Conservation (phyloP, 2,797 vertebrate genomes). For the Lithobates pipiens region DNA sequence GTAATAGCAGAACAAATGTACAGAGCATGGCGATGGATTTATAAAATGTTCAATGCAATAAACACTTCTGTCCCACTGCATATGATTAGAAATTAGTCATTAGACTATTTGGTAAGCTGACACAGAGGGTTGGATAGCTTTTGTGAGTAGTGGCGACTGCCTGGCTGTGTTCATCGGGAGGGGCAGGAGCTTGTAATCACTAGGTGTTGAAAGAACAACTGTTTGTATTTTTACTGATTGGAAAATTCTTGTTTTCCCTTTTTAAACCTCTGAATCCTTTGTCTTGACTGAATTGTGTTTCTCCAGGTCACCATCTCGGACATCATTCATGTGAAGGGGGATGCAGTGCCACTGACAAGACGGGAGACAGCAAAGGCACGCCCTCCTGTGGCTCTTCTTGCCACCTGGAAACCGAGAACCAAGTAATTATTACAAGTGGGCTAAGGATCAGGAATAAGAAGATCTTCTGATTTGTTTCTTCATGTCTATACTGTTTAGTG, state of each 20-base stretch:
- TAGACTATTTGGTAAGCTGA: conserved; percentile 32
- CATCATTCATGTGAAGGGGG: conserved; percentile 66
- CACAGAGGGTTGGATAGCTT: conserved; percentile 34
- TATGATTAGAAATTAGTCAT: neutral
- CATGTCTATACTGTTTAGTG: neutral
- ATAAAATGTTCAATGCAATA: neutral
- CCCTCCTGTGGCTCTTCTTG: conserved; percentile 64
- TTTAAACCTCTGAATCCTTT: conserved; percentile 45
- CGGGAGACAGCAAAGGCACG: neutral
- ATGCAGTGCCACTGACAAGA: conserved; percentile 53
- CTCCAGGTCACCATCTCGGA: conserved; percentile 65
- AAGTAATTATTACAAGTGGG: conserved; percentile 65
- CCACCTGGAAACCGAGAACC: conserved; percentile 66
- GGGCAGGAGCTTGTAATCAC: conserved; percentile 44
- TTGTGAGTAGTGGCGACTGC: conserved; percentile 59
- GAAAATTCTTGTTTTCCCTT: conserved; percentile 44
- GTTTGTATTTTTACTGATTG: conserved; percentile 50
- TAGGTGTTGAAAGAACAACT: conserved; percentile 47
- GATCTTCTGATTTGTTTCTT: neutral
- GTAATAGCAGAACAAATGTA: too few species aligned
- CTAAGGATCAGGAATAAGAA: neutral
- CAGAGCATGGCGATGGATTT: too few species aligned
- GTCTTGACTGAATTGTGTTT: conserved; percentile 43
- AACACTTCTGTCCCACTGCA: neutral
- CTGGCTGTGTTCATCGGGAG: conserved; percentile 49